phyloP scores from a whole-genome alignment of 2,113 vertebrate species.

The Sceloporus tristichus region DNA sequence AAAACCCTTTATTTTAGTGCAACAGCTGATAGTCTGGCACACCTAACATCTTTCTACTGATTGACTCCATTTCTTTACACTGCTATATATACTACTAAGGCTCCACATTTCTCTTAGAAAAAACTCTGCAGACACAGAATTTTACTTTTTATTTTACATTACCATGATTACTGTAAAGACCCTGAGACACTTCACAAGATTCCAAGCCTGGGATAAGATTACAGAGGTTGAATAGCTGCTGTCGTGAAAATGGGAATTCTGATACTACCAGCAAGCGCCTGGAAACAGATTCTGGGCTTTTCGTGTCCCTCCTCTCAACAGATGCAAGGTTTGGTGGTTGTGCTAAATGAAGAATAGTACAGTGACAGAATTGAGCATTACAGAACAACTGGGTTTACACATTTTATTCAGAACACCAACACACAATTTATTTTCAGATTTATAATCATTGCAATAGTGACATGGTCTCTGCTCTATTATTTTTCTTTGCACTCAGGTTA shows the following conservation, averaged over 20 bases:
- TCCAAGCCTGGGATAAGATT: conserved; percentile 94
- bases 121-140: too few species aligned
- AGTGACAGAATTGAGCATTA: background rate
- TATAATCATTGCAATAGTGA: background rate
- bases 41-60: background rate
- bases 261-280: conserved; percentile 89
- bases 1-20: too few species aligned
- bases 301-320: conserved; percentile 80
- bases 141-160: conserved; percentile 33
- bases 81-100: too few species aligned
- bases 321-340: conserved; percentile 76
- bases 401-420: background rate
- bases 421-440: background rate
- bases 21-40: too few species aligned
- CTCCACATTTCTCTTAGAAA: background rate
- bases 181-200: conserved; percentile 93
- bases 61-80: too few species aligned
- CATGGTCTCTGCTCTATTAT: background rate
- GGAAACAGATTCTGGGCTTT: conserved; percentile 84
- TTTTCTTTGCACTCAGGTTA: background rate
- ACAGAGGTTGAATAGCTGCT: conserved; percentile 91
- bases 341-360: conserved; percentile 39
- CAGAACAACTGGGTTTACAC: background rate
- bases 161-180: conserved; percentile 84
- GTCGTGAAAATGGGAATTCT: conserved; percentile 85